Evolutionary conservation across 2,888 invertebrate species (phyloP).

Genomic region (Athalia rosae): DNA sequence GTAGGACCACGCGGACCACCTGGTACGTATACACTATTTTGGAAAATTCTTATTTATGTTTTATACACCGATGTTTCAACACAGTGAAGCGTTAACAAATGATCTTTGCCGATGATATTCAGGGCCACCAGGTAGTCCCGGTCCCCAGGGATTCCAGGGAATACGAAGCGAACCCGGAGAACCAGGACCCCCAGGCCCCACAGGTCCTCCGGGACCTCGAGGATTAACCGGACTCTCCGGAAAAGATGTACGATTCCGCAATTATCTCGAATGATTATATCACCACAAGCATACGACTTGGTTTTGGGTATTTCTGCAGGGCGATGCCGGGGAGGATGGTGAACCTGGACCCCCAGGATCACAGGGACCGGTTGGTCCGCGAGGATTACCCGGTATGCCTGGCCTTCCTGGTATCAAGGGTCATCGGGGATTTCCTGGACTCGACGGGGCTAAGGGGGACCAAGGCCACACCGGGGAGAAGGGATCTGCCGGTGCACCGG

Average conservation of each 20-base stretch:
- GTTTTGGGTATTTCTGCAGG: slow-evolving; percentile 74
- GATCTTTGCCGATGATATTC: neutral
- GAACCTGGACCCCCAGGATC: slow-evolving; percentile 85
- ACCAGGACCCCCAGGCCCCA: slow-evolving; percentile 80
- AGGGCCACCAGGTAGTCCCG: slow-evolving; percentile 76
- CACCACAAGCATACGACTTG: neutral
- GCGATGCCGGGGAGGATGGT: slow-evolving; percentile 86
- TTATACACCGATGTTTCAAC: neutral
- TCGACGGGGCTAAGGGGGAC: slow-evolving; percentile 89
- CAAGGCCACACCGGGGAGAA: slow-evolving; percentile 86
- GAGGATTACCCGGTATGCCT: slow-evolving; percentile 85
- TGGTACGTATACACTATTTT: slow-evolving; percentile 73
- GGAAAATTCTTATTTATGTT: slow-evolving; percentile 31
- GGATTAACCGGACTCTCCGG: slow-evolving; percentile 84
- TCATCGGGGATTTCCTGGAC: slow-evolving; percentile 86
- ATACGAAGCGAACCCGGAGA: slow-evolving; percentile 88
- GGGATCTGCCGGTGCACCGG: slow-evolving; percentile 80
- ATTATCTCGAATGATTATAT: neutral
- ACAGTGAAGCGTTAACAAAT: slow-evolving; percentile 10
- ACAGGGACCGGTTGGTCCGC: slow-evolving; percentile 82
- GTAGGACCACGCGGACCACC: slow-evolving; percentile 87
- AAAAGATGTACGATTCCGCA: slow-evolving; percentile 80
- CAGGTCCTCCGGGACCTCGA: slow-evolving; percentile 77
- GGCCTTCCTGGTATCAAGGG: slow-evolving; percentile 90
- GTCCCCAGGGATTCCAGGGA: slow-evolving; percentile 90